Percentiles rank a stretch among this genome's conserved stretches.
These are phyloP conservation scores for Pelochelys cantorii DNA, from an alignment of 2,797 vertebrate genomes.

Conservation along the genomic window DNA sequence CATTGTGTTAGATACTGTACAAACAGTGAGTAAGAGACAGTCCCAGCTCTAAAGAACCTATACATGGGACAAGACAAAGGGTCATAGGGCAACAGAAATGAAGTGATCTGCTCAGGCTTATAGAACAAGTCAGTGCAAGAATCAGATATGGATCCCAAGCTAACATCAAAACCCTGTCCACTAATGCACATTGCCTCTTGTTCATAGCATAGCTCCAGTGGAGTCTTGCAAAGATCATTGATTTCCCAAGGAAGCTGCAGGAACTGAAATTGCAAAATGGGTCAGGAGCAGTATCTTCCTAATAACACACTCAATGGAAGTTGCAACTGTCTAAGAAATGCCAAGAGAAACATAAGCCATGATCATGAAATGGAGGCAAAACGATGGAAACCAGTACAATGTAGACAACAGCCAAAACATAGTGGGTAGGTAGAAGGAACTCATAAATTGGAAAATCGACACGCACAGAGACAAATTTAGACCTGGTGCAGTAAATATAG, in stretches of 20 bases:
- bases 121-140: not conserved
- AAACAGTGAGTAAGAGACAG: not conserved
- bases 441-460: not conserved
- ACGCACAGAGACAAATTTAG: not conserved
- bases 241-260: not conserved
- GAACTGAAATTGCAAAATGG: not conserved
- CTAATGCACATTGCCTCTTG: not conserved
- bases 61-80: not conserved
- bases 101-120: not conserved
- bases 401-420: not conserved
- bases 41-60: not conserved
- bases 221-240: not conserved
- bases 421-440: not conserved
- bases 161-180: not conserved
- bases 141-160: not conserved
- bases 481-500: accelerated
- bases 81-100: not conserved
- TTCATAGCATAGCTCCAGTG: not conserved
- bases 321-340: not conserved
- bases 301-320: not conserved
- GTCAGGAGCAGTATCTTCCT: not conserved
- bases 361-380: not conserved
- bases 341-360: not conserved
- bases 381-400: not conserved
- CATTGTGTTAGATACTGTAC: not conserved